These are phyloP conservation scores for Artemisiospiza belli DNA, from an alignment of 2,113 vertebrate species.

Conservation along the genomic window DNA sequence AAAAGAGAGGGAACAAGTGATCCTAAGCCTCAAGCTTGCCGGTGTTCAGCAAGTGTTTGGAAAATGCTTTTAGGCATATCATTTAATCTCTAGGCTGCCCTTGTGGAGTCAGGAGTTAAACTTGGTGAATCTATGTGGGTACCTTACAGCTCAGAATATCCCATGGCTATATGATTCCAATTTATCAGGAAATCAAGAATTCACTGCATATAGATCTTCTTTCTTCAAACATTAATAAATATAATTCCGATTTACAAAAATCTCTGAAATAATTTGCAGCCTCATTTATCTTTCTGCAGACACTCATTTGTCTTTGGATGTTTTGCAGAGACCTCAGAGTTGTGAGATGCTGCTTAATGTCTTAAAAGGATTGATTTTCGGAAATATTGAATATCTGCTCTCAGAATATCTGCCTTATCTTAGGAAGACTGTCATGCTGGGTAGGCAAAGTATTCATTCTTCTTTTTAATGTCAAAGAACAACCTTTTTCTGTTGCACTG, in stretches of 20 bases:
- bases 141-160: not conserved
- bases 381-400: not conserved
- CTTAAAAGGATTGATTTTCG: constrained; percentile 1
- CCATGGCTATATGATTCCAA: not conserved
- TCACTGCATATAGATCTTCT: not conserved
- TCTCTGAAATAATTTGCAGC: not conserved
- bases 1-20: not conserved
- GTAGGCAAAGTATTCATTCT: not conserved
- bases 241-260: not conserved
- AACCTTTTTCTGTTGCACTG: not conserved
- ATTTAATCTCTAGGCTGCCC: not conserved
- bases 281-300: constrained; percentile 15
- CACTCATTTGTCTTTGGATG: not conserved
- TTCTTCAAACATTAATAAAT: not conserved
- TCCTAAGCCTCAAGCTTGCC: not conserved
- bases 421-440: not conserved
- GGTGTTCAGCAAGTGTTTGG: not conserved
- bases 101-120: not conserved
- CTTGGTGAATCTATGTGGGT: not conserved
- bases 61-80: accelerated
- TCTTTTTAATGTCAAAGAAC: not conserved
- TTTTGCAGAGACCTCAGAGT: not conserved
- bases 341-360: not conserved
- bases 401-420: not conserved
- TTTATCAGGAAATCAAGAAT: not conserved